These are phyloP conservation scores for Colinus virginianus DNA, from an alignment of 2,113 vertebrate species.

Conservation along the genomic window DNA sequence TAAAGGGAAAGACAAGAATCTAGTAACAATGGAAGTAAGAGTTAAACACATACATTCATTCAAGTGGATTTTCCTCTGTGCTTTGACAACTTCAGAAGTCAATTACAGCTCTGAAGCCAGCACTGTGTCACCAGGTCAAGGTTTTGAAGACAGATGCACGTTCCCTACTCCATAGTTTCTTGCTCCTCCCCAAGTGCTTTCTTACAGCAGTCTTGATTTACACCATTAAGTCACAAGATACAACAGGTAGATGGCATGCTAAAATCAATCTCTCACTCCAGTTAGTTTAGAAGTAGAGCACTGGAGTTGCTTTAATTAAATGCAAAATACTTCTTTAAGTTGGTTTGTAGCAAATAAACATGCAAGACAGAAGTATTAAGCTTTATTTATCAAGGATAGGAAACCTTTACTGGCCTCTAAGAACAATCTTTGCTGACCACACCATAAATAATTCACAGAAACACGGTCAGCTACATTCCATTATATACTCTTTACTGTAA, in stretches of 20 bases:
- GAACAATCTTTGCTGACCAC: background rate
- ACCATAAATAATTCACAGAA: slow-evolving; percentile 57
- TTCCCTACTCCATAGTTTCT: background rate
- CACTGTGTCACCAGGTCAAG: background rate
- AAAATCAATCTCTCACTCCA: background rate
- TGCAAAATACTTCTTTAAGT: background rate
- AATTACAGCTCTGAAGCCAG: background rate
- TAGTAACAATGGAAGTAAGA: background rate
- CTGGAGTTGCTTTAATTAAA: background rate
- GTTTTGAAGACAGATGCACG: rapidly evolving
- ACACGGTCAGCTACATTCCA: background rate
- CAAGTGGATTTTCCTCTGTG: background rate
- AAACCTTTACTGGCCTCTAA: slow-evolving; percentile 7
- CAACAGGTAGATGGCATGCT: background rate
- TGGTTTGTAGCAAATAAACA: background rate
- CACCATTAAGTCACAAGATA: background rate
- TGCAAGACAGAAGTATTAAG: background rate
- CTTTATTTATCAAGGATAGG: slow-evolving; percentile 3
- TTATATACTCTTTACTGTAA: slow-evolving; percentile 1
- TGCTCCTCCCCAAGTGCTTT: background rate
- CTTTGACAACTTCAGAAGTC: background rate
- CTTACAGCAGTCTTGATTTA: background rate
- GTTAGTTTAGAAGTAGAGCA: background rate
- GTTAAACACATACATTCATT: background rate
- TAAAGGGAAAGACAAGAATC: background rate